Evolutionary conservation across 2,888 invertebrate genomes (phyloP).

Genomic region (Sphaerophoria rueppellii): DNA sequence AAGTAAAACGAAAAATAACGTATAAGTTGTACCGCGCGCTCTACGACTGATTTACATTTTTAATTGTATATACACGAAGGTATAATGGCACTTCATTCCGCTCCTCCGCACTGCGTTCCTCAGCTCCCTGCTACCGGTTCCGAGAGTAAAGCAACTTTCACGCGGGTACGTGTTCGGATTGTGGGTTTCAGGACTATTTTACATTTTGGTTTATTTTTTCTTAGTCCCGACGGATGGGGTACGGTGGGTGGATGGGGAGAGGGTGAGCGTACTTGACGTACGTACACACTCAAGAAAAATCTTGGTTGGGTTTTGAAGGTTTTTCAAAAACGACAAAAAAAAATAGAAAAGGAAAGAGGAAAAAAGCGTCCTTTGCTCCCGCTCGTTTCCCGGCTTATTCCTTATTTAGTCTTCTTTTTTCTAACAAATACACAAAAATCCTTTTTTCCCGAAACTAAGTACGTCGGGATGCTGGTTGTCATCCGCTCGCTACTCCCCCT

Average conservation of each 20-base stretch:
- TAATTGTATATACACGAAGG: constrained; percentile 77
- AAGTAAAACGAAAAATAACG: constrained; percentile 8
- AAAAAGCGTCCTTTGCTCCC: constrained; percentile 46
- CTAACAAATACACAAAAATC: constrained; percentile 77
- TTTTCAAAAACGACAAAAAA: background rate
- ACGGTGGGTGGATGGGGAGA: constrained; percentile 9
- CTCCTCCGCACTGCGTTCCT: constrained; percentile 29
- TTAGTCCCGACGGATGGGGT: constrained; percentile 27
- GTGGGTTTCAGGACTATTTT: constrained; percentile 70
- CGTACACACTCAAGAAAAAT: constrained; percentile 48
- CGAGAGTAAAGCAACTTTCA: constrained; percentile 67
- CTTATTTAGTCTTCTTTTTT: constrained; percentile 73
- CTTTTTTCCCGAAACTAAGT: constrained; percentile 75
- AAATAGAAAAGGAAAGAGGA: constrained; percentile 19
- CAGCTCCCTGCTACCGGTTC: constrained; percentile 30
- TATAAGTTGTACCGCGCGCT: constrained; percentile 66
- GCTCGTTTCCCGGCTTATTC: constrained; percentile 37
- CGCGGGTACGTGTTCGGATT: constrained; percentile 73
- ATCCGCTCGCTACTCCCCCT: constrained; percentile 9
- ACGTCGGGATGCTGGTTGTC: constrained; percentile 67
- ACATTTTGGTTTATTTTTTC: constrained; percentile 72
- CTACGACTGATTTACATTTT: constrained; percentile 79
- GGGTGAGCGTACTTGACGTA: constrained; percentile 67
- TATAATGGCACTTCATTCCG: constrained; percentile 72
- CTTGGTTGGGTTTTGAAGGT: constrained; percentile 10